These are phyloP conservation scores for Orthosia gothica DNA, from an alignment of 2,888 invertebrate genomes.

Conservation along the genomic window DNA sequence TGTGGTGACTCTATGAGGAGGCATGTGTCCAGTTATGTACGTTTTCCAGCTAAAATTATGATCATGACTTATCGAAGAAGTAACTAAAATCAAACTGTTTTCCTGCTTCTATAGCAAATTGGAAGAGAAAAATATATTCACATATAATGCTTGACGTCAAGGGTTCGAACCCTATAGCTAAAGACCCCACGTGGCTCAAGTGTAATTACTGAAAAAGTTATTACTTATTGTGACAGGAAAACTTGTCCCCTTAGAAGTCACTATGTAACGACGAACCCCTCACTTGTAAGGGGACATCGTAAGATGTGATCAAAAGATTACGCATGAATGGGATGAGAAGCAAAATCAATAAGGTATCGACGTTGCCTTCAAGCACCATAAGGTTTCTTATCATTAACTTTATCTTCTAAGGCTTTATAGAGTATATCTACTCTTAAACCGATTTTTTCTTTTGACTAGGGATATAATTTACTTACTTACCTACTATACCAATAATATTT, in stretches of 20 bases:
- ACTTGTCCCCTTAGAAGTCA: neutral
- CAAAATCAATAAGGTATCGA: slow-evolving; percentile 18
- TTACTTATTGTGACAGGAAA: neutral
- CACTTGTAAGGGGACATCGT: slow-evolving; percentile 5
- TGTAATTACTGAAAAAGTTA: neutral
- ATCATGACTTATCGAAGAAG: neutral
- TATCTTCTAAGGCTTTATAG: neutral
- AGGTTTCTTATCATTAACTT: slow-evolving; percentile 4
- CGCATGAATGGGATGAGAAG: slow-evolving; percentile 10
- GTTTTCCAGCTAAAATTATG: neutral
- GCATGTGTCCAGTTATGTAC: neutral
- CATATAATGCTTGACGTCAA: neutral
- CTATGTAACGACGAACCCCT: slow-evolving; percentile 4
- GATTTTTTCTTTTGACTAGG: neutral
- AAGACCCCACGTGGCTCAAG: too few species aligned
- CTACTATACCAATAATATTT: too few species aligned
- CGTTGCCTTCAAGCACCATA: neutral
- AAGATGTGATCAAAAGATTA: slow-evolving; percentile 44
- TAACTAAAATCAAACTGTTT: neutral
- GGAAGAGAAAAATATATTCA: neutral
- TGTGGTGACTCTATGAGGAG: neutral
- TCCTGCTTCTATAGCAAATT: too few species aligned
- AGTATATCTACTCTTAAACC: too few species aligned
- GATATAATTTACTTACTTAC: too few species aligned
- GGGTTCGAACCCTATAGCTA: neutral